Conservation (phyloP, 1,140 invertebrate genomes). For the Luehdorfia chinensis region DNA sequence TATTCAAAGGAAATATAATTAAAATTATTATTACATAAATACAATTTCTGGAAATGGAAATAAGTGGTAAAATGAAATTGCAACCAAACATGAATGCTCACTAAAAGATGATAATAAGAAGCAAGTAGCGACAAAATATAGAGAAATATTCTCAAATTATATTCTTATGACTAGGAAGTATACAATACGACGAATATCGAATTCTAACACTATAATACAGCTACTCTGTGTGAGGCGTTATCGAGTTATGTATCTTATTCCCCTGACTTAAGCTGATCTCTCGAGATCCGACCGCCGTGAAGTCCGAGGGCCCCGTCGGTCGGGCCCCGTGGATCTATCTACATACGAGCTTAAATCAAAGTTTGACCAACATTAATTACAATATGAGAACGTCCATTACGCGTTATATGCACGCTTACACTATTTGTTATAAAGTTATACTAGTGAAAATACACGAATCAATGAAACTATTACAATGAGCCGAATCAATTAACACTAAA, state of each 20-base stretch:
- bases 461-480: background rate
- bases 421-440: no score
- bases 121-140: background rate
- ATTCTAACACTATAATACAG: conserved; percentile 11
- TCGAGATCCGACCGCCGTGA: background rate
- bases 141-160: no score
- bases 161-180: no score
- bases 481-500: background rate
- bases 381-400: no score
- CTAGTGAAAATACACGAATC: background rate
- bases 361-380: background rate
- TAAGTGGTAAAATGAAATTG: no score
- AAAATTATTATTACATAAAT: no score
- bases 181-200: background rate
- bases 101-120: no score
- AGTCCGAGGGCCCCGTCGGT: background rate
- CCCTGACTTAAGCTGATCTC: background rate
- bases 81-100: no score
- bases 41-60: no score
- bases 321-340: background rate
- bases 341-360: conserved; percentile 6
- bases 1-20: no score
- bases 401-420: no score
- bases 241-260: conserved; percentile 8
- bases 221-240: conserved; percentile 12